Evolutionary conservation across 2,888 invertebrate genomes (phyloP).

Genomic region (Linyphia triangularis): DNA sequence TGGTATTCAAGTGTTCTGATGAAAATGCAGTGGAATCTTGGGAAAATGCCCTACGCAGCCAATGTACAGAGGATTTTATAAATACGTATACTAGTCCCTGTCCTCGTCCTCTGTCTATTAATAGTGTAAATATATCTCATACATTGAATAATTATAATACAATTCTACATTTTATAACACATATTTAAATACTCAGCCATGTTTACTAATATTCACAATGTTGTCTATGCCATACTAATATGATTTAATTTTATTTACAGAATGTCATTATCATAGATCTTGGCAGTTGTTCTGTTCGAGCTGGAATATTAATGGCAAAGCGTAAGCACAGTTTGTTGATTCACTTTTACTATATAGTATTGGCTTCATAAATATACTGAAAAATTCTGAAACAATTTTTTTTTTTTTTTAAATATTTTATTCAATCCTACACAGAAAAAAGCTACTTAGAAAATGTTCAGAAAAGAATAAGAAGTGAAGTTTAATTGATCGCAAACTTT

Average conservation of each 20-base stretch:
- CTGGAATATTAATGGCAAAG: conserved; percentile 82
- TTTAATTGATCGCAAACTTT: no score
- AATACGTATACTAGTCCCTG: conserved; percentile 82
- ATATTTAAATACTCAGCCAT: neutral
- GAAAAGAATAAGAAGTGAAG: neutral
- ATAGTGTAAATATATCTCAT: conserved; percentile 52
- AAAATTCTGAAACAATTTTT: no score
- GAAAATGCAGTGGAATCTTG: conserved; percentile 81
- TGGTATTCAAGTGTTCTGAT: conserved; percentile 81
- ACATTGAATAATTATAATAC: neutral
- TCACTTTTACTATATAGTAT: conserved; percentile 11
- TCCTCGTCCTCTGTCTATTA: conserved; percentile 70
- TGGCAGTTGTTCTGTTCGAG: conserved; percentile 83
- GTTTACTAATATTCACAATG: neutral
- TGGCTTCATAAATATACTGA: neutral
- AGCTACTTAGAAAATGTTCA: no score
- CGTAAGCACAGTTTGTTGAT: conserved; percentile 79
- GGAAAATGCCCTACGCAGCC: conserved; percentile 82
- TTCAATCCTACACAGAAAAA: neutral
- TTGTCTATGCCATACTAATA: neutral
- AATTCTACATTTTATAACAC: neutral
- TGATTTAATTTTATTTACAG: conserved; percentile 77
- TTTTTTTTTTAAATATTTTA: neutral
- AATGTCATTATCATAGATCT: conserved; percentile 83
- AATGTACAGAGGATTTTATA: conserved; percentile 80